Evolutionary conservation across 2,113 vertebrate genomes (phyloP).

Genomic region (Choloepus hoffmanni): DNA sequence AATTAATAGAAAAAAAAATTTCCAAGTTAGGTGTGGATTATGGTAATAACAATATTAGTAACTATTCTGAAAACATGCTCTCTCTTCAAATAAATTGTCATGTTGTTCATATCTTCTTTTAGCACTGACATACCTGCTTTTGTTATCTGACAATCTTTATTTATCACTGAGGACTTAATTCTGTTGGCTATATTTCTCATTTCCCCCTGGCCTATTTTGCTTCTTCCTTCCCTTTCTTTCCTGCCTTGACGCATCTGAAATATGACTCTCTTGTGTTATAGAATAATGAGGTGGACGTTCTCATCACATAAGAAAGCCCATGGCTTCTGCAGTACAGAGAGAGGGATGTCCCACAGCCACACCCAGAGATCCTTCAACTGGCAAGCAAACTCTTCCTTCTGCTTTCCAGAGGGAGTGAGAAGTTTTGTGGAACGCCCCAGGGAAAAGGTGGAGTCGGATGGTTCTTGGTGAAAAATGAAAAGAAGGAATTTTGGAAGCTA

Average conservation of each 20-base stretch:
- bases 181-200: background rate
- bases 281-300: no score
- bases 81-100: background rate
- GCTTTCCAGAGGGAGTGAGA: background rate
- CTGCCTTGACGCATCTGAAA: background rate
- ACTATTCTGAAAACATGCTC: background rate
- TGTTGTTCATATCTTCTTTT: background rate
- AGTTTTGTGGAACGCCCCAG: background rate
- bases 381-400: background rate
- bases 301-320: no score
- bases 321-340: background rate
- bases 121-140: background rate
- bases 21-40: background rate
- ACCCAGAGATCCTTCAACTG: background rate
- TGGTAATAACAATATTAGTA: background rate
- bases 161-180: background rate
- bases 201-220: background rate
- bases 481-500: background rate
- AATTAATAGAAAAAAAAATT: background rate
- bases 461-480: background rate
- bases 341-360: background rate
- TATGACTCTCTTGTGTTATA: background rate
- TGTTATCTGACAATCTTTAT: background rate
- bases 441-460: background rate
- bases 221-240: background rate